Evolutionary conservation across 2,888 invertebrate genomes (phyloP).

Genomic region (Xanthostigma xanthostigma): DNA sequence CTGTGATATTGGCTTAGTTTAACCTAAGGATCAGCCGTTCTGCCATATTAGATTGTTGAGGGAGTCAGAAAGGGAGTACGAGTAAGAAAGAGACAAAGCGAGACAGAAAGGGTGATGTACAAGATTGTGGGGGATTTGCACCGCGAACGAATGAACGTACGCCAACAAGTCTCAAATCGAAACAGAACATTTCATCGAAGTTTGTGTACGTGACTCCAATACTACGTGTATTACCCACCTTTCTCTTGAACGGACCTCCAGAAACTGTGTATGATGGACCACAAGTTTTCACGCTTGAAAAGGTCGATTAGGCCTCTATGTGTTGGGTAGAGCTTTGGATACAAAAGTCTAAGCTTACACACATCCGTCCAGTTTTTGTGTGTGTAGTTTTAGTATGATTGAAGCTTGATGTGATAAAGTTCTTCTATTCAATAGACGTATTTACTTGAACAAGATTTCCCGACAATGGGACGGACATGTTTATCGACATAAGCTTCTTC

Average conservation of each 20-base stretch:
- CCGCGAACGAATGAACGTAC: constrained; percentile 5
- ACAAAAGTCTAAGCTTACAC: too few relatives aligned
- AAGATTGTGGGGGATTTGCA: constrained; percentile 32
- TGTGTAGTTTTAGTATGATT: too few relatives aligned
- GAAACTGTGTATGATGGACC: background rate
- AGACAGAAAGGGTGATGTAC: too few relatives aligned
- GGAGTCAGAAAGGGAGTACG: constrained; percentile 21
- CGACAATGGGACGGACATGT: too few relatives aligned
- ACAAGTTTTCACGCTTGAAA: background rate
- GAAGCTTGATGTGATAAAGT: too few relatives aligned
- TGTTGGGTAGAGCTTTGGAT: too few relatives aligned
- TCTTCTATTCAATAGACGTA: too few relatives aligned
- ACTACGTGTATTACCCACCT: constrained; percentile 15
- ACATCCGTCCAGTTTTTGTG: too few relatives aligned
- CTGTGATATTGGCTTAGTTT: constrained; percentile 25
- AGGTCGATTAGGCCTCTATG: too few relatives aligned
- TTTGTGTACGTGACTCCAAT: constrained; percentile 30
- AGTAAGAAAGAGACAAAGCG: too few relatives aligned
- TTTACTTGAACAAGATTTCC: too few relatives aligned
- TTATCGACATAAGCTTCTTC: too few relatives aligned
- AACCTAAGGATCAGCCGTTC: constrained; percentile 26
- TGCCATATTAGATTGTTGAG: constrained; percentile 28
- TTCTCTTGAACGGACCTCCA: background rate
- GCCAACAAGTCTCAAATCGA: constrained; percentile 26
- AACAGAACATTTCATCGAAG: constrained; percentile 30